Conservation (phyloP, 1,140 invertebrate genomes). For the Drosophila mayri region DNA sequence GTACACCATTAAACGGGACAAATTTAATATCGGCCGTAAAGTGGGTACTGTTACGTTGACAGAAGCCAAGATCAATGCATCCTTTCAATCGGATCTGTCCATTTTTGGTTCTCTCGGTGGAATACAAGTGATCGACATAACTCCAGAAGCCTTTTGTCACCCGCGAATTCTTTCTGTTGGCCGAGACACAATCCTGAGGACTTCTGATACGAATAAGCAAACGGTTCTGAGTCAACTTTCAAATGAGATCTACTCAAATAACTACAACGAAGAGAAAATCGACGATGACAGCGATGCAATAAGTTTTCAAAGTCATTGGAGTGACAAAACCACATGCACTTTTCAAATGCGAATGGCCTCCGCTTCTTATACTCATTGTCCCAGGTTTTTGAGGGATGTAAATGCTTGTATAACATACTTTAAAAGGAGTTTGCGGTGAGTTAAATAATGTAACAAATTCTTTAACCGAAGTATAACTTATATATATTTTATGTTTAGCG, state of each 20-base stretch:
- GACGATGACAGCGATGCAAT: constrained; percentile 86
- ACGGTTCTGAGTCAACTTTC: constrained; percentile 78
- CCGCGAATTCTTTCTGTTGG: constrained; percentile 95
- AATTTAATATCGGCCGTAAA: constrained; percentile 91
- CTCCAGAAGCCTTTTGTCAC: constrained; percentile 92
- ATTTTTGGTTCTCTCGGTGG: constrained; percentile 95
- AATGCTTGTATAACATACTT: constrained; percentile 92
- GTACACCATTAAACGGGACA: constrained; percentile 91
- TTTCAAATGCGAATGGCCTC: constrained; percentile 93
- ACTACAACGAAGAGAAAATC: constrained; percentile 53
- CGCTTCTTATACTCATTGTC: constrained; percentile 96
- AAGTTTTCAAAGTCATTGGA: constrained; percentile 88
- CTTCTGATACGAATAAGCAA: constrained; percentile 48
- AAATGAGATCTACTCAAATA: constrained; percentile 86
- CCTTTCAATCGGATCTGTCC: constrained; percentile 89
- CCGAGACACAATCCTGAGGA: constrained; percentile 87
- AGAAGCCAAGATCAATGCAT: constrained; percentile 95
- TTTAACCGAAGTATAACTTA: background rate
- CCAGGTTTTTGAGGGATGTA: constrained; percentile 93
- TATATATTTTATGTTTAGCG: constrained; percentile 86
- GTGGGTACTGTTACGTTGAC: constrained; percentile 97
- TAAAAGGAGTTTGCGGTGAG: constrained; percentile 87
- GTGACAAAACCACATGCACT: constrained; percentile 85
- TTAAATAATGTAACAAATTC: too few species aligned
- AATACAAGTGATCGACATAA: constrained; percentile 95